These are phyloP conservation scores for Neodiprion fabricii DNA, from an alignment of 1,140 invertebrate species.

Conservation along the genomic window DNA sequence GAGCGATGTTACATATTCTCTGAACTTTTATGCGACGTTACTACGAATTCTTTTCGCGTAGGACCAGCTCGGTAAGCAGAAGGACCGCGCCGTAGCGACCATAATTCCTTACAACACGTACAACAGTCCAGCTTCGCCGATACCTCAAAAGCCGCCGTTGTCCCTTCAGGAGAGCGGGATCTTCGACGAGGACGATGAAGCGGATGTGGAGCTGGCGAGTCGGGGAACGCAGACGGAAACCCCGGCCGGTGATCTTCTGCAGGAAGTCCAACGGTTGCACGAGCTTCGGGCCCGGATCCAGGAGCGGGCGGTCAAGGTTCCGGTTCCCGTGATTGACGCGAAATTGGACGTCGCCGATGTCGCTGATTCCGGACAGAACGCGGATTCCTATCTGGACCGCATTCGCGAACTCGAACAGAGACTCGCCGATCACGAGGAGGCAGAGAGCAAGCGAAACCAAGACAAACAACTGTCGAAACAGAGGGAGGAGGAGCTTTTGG, in stretches of 20 bases:
- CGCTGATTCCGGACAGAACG: conserved; percentile 21
- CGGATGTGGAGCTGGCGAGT: conserved; percentile 42
- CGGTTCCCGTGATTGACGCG: conserved; percentile 30
- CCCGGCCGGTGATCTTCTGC: conserved; percentile 49
- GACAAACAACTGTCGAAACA: conserved; percentile 39
- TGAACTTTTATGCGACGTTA: too few relatives aligned
- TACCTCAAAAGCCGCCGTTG: conserved; percentile 45
- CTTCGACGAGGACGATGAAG: conserved; percentile 53
- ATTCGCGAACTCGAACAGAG: conserved; percentile 48
- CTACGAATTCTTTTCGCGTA: conserved; percentile 9
- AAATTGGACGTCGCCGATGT: conserved; percentile 17
- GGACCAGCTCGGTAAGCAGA: conserved; percentile 45
- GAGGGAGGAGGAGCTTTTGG: conserved; percentile 45
- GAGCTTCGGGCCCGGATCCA: conserved; percentile 51
- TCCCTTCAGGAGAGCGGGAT: conserved; percentile 64
- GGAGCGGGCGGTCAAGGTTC: conserved; percentile 47
- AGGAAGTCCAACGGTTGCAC: conserved; percentile 53
- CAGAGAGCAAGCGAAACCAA: conserved; percentile 28
- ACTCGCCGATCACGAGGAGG: conserved; percentile 33
- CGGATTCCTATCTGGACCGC: conserved; percentile 36
- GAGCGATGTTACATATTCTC: too few relatives aligned
- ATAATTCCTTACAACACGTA: conserved; percentile 49
- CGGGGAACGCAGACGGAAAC: conserved; percentile 55
- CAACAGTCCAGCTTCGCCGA: conserved; percentile 35
- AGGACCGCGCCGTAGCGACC: conserved; percentile 51